These are phyloP conservation scores for Drosophila oshimai DNA, from an alignment of 1,140 invertebrate species.

Conservation along the genomic window DNA sequence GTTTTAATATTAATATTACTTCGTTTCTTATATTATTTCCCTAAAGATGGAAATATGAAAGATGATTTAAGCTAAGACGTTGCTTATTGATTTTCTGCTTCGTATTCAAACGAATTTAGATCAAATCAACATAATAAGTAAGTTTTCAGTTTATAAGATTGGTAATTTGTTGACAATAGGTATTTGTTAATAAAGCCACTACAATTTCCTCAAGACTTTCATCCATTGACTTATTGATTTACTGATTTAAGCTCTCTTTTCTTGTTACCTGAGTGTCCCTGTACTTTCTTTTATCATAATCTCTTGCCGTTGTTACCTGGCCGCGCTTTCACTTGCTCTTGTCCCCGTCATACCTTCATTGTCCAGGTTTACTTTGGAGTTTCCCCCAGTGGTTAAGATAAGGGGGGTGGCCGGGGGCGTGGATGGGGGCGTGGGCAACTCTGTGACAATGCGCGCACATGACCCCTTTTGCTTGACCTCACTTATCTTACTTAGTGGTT, in stretches of 20 bases:
- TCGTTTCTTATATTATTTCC: no score
- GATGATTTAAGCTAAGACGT: no score
- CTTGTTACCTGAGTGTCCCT: no score
- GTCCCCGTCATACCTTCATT: conserved; percentile 6
- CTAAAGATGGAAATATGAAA: no score
- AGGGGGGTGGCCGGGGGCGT: neutral
- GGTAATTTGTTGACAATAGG: no score
- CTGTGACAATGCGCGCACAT: conserved; percentile 76
- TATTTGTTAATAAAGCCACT: neutral
- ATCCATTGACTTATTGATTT: conserved; percentile 16
- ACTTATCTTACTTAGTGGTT: conserved; percentile 81
- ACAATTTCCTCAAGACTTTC: neutral
- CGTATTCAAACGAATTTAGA: no score
- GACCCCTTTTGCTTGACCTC: conserved; percentile 80
- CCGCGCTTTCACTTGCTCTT: conserved; percentile 41
- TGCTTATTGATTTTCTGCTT: no score
- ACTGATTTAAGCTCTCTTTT: neutral
- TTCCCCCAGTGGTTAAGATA: conserved; percentile 28
- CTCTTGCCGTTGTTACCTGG: conserved; percentile 20
- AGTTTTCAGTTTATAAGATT: no score
- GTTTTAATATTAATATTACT: neutral
- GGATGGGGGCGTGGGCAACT: conserved; percentile 13
- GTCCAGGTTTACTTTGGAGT: conserved; percentile 25
- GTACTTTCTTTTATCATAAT: conserved; percentile 14
- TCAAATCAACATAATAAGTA: no score